These are phyloP conservation scores for Caretta caretta DNA, from an alignment of 2,113 vertebrate genomes.

Conservation along the genomic window DNA sequence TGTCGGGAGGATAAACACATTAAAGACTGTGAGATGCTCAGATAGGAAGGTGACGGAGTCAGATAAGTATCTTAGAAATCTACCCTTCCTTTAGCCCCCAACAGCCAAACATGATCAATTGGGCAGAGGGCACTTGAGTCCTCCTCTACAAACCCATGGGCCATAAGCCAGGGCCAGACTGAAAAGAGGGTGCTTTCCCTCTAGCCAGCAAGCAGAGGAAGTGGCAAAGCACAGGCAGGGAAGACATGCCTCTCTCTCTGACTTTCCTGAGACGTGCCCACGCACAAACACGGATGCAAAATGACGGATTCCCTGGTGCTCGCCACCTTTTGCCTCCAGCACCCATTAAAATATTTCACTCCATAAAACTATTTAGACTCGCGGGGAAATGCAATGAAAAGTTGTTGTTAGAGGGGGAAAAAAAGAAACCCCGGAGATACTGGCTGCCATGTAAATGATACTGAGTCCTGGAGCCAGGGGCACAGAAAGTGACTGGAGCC, in stretches of 20 bases:
- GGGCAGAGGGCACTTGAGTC: neutral
- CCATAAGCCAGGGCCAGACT: neutral
- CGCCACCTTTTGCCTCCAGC: neutral
- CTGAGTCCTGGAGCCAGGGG: neutral
- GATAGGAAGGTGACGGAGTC: neutral
- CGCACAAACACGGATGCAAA: neutral
- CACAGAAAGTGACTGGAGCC: neutral
- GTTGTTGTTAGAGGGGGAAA: neutral
- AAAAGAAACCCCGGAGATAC: neutral
- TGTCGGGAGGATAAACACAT: neutral
- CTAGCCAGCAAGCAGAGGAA: neutral
- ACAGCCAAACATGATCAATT: neutral
- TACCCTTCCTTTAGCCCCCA: neutral
- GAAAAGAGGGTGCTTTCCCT: neutral
- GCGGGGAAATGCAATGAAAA: neutral
- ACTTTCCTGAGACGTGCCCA: neutral
- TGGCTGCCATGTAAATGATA: constrained; percentile 9
- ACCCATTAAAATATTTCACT: constrained; percentile 26
- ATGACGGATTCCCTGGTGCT: constrained; percentile 1
- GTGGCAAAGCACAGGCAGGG: neutral
- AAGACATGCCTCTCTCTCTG: neutral
- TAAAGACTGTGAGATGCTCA: neutral
- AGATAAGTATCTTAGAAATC: neutral
- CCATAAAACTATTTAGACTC: neutral
- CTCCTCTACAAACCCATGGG: neutral